phyloP scores from a whole-genome alignment of 2,888 invertebrate genomes.

The Ophioninae sp. region DNA sequence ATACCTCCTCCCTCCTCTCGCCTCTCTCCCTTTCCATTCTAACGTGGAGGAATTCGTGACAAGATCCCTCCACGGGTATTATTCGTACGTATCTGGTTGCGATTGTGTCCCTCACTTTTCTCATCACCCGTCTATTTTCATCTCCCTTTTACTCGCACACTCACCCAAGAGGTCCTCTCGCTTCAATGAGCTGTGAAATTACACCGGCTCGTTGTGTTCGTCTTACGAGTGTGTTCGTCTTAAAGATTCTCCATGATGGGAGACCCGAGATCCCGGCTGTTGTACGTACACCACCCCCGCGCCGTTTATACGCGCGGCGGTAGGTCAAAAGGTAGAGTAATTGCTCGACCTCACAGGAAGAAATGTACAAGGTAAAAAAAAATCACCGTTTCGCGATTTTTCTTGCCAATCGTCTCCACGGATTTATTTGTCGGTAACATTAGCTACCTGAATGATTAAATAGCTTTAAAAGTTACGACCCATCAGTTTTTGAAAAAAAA shows the following conservation, averaged over 20 bases:
- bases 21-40: constrained; percentile 76
- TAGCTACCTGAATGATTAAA: neutral
- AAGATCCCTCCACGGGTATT: constrained; percentile 63
- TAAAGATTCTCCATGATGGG: constrained; percentile 22
- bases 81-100: constrained; percentile 51
- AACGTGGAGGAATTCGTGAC: constrained; percentile 66
- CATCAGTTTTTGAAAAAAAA: neutral
- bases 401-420: neutral
- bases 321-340: constrained; percentile 52
- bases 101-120: constrained; percentile 59
- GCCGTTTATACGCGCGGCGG: constrained; percentile 4
- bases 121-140: constrained; percentile 43
- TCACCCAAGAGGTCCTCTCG: neutral
- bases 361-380: constrained; percentile 4
- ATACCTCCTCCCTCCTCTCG: constrained; percentile 55
- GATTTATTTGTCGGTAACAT: too few species aligned
- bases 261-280: neutral
- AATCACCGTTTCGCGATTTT: neutral
- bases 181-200: constrained; percentile 55
- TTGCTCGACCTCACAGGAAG: constrained; percentile 40
- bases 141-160: constrained; percentile 27
- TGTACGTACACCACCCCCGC: constrained; percentile 19
- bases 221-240: constrained; percentile 6
- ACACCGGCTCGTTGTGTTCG: constrained; percentile 30
- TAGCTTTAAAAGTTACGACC: neutral